Base-by-base conservation (phyloP, 2,888 invertebrate genomes). In the Lasiommata megera region DNA sequence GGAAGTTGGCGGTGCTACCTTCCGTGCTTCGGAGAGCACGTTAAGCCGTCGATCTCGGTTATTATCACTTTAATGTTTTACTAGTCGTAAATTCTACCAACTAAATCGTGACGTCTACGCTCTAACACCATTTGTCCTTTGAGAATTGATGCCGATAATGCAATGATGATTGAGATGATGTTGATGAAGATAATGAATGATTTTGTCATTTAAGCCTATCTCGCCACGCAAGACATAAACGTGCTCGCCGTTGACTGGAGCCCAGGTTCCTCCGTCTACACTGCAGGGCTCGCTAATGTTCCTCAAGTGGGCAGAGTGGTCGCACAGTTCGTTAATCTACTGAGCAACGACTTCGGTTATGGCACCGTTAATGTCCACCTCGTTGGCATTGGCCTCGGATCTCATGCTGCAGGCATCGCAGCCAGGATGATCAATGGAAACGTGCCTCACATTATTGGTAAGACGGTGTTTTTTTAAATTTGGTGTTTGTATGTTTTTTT, bases 231-330 rank as follows among this genome's bases (percentile, higher is more conserved):
- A 6, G 74, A 90, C 55, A 81, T 83, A 0, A 91, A 92, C 68
- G 48, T 91, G 0, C 57, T 92, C 12, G 81, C 85, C 1, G 76
- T 92, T 0, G 91, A 92, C 72, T 92, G 89, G 89, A 84, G 82
- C 48, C 23, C 18, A 0, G 85, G 77, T 0, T 67, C 78, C 0
- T 12, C 53, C 8, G 67, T 77, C 63, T 87, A 89, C 72, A 64
- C 78, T 9, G 55, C 79, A 38, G 86, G 85, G 11, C 74, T 92
- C 43, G 72, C 77, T 29, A 80, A 85, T 65, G 72, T 86, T 1
- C 78, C 82, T 0, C 78, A 81, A 36, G 77, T 72, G 8, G 91
- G 84, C 0, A 58, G 68, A 3, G 66, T 82, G 17, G 72, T 90
- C 12, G 87, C 90, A 0, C 40, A 65, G 0, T 88, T 92, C 64